Evolutionary conservation across 2,888 invertebrate species (phyloP).

Genomic region (Drosophila flavopinicola): DNA sequence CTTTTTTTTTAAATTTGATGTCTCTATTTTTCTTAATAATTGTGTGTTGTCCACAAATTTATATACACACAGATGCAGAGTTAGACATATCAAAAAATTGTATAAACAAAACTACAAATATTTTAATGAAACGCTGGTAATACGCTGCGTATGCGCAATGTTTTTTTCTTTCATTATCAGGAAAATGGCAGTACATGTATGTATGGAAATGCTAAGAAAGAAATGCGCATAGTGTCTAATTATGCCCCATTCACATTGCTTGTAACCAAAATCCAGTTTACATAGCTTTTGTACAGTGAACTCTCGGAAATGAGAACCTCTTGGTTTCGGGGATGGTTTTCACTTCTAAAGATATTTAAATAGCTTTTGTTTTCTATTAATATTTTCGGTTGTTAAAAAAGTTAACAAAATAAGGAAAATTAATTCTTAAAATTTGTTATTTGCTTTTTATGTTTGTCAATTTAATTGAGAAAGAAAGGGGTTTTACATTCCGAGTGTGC

Average conservation of each 20-base stretch:
- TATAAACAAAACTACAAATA: slow-evolving; percentile 55
- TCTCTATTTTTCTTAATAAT: slow-evolving; percentile 8
- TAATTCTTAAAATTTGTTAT: too few relatives aligned
- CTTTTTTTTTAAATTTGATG: not conserved
- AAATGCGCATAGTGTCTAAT: not conserved
- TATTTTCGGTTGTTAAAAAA: too few relatives aligned
- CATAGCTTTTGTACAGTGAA: too few relatives aligned
- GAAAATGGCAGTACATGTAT: slow-evolving; percentile 63
- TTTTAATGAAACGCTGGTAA: slow-evolving; percentile 55
- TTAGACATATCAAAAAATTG: slow-evolving; percentile 43
- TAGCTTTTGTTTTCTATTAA: slow-evolving; percentile 12
- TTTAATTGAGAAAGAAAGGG: too few relatives aligned
- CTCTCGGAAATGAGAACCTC: too few relatives aligned
- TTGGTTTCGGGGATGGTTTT: too few relatives aligned
- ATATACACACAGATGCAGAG: slow-evolving; percentile 52
- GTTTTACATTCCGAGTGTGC: too few relatives aligned
- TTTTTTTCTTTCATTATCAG: slow-evolving; percentile 14
- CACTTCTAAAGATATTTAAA: too few relatives aligned
- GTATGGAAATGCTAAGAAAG: slow-evolving; percentile 4
- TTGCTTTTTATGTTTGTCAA: too few relatives aligned
- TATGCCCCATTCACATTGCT: not conserved
- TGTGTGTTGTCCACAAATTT: slow-evolving; percentile 38
- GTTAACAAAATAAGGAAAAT: too few relatives aligned
- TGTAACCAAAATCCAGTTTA: slow-evolving; percentile 6
- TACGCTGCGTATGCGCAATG: slow-evolving; percentile 46